Percentiles rank a stretch among this genome's conserved stretches.
phyloP scores from a whole-genome alignment of 92 coral and sea anemone species.

The Blastomussa wellsi region DNA sequence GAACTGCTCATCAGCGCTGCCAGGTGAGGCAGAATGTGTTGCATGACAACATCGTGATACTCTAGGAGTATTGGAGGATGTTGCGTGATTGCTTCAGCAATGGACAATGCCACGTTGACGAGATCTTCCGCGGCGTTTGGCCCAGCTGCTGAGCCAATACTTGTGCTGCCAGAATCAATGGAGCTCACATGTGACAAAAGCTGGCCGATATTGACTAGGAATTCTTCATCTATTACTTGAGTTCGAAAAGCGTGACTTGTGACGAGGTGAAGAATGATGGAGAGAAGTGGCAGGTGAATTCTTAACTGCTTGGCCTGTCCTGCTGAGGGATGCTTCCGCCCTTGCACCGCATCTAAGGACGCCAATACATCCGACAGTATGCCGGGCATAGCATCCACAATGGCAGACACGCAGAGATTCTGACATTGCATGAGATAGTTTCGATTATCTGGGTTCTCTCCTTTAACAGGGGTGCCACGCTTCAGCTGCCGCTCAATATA shows the following conservation, averaged over 20 bases:
- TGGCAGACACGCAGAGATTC: constrained; percentile 68
- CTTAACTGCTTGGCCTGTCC: constrained; percentile 90
- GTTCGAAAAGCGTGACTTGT: constrained; percentile 91
- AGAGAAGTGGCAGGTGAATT: constrained; percentile 78
- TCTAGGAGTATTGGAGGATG: constrained; percentile 91
- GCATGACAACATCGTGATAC: constrained; percentile 69
- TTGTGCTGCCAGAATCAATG: constrained; percentile 87
- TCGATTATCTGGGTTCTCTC: constrained; percentile 71
- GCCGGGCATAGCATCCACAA: constrained; percentile 68
- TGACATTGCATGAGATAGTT: constrained; percentile 82
- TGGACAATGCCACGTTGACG: constrained; percentile 83
- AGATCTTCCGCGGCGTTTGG: constrained; percentile 84
- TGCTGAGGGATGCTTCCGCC: constrained; percentile 97
- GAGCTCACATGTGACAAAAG: constrained; percentile 80
- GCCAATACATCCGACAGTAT: constrained; percentile 72
- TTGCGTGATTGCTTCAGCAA: constrained; percentile 93
- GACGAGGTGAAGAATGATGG: constrained; percentile 88
- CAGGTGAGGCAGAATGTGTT: constrained; percentile 80
- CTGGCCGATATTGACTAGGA: constrained; percentile 68
- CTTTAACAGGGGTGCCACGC: constrained; percentile 86
- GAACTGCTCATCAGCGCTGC: constrained; percentile 83
- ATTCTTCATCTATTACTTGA: constrained; percentile 61
- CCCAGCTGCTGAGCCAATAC: constrained; percentile 93
- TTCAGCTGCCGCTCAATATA: constrained; percentile 86
- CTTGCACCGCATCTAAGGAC: constrained; percentile 86